Evolutionary conservation across 1,140 invertebrate genomes (phyloP).

Genomic region (Drosophila orosa): DNA sequence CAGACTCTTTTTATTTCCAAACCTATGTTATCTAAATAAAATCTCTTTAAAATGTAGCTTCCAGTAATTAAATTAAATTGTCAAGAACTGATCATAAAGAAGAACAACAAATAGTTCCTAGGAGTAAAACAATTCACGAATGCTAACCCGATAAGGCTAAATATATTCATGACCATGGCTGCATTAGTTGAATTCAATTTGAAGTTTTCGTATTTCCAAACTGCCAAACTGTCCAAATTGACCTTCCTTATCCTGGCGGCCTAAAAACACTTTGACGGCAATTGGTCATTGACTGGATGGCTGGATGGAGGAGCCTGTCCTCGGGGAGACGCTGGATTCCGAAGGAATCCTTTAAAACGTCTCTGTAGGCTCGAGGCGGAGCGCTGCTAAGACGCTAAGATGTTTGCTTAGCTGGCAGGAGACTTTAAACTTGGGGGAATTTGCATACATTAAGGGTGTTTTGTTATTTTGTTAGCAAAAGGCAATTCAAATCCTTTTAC

Average conservation of each 20-base stretch:
- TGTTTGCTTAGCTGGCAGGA: conserved; percentile 66
- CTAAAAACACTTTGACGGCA: conserved; percentile 24
- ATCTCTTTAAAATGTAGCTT: neutral
- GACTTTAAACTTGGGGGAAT: conserved; percentile 71
- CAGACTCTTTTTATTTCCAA: neutral
- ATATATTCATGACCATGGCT: conserved; percentile 1
- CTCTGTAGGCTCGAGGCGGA: conserved; percentile 24
- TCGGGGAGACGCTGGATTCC: neutral
- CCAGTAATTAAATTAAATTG: neutral
- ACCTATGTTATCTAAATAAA: neutral
- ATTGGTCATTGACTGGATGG: conserved; percentile 33
- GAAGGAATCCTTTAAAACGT: conserved; percentile 18
- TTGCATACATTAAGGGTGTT: conserved; percentile 76
- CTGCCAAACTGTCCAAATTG: conserved; percentile 16
- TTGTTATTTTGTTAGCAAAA: conserved; percentile 59
- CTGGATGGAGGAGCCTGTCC: conserved; percentile 7
- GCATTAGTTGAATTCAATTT: conserved; percentile 19
- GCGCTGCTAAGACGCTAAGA: conserved; percentile 46
- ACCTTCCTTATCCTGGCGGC: conserved; percentile 17
- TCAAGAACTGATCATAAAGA: neutral
- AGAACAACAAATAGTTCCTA: neutral
- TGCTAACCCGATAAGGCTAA: neutral
- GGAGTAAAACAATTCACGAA: neutral
- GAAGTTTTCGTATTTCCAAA: conserved; percentile 13
- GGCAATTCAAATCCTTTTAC: conserved; percentile 81